Evolutionary conservation across 2,797 vertebrate genomes (phyloP).

Genomic region (Argyrosomus regius): DNA sequence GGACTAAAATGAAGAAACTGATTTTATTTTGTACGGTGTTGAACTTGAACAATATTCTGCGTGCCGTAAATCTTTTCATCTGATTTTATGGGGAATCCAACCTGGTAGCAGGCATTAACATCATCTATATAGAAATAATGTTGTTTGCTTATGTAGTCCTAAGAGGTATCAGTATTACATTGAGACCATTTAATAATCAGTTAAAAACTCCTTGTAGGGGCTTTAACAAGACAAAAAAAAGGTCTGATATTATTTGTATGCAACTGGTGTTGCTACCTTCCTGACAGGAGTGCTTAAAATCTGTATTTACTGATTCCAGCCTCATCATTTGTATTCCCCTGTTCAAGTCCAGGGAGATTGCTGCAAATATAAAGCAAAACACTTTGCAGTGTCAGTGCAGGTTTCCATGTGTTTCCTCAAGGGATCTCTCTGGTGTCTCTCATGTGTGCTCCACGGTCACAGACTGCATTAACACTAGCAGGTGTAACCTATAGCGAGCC

Average conservation of each 20-base stretch:
- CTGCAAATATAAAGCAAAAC: constrained; percentile 51
- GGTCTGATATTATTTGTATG: constrained; percentile 34
- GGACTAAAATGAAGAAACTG: too few relatives aligned
- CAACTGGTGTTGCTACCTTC: constrained; percentile 10
- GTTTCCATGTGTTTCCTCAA: constrained; percentile 32
- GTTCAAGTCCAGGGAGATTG: constrained; percentile 29
- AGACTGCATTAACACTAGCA: constrained; percentile 60
- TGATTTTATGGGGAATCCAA: too few relatives aligned
- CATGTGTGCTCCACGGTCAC: constrained; percentile 35
- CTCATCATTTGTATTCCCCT: constrained; percentile 46
- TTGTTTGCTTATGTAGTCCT: too few relatives aligned
- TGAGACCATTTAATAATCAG: too few relatives aligned
- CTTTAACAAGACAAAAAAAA: constrained; percentile 25
- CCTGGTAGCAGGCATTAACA: too few relatives aligned
- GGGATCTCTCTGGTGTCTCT: constrained; percentile 29
- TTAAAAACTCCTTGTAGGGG: too few relatives aligned
- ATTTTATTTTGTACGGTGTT: too few relatives aligned
- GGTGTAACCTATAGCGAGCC: constrained; percentile 57
- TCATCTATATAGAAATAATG: too few relatives aligned
- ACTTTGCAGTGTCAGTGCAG: constrained; percentile 32
- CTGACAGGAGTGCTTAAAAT: constrained; percentile 50
- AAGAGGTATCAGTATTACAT: too few relatives aligned
- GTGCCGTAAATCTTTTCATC: too few relatives aligned
- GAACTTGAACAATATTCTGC: too few relatives aligned
- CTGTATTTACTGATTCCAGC: constrained; percentile 46